phyloP scores from a whole-genome alignment of 2,888 invertebrate species.

The Drosophila pseudotakahashii region DNA sequence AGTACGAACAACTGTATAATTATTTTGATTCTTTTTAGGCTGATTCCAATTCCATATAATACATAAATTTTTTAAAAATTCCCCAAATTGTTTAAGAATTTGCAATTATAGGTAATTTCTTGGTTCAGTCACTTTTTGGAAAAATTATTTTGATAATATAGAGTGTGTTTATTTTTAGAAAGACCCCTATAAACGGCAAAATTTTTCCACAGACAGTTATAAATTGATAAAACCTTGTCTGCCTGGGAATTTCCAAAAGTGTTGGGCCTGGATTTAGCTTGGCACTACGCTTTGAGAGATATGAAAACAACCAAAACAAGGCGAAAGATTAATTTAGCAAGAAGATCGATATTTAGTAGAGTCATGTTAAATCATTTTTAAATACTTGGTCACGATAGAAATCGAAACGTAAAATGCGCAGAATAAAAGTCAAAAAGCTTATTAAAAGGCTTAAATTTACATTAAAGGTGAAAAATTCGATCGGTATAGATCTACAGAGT shows the following conservation, averaged over 20 bases:
- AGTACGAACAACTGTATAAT: too few relatives aligned
- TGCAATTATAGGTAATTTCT: neutral
- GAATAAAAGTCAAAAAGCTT: neutral
- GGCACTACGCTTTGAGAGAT: neutral
- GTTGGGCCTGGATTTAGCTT: neutral
- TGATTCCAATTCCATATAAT: too few relatives aligned
- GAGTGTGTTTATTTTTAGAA: conserved; percentile 17
- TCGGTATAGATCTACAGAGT: too few relatives aligned
- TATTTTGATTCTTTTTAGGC: too few relatives aligned
- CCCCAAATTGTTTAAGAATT: too few relatives aligned
- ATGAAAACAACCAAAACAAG: conserved; percentile 5
- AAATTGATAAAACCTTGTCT: conserved; percentile 13
- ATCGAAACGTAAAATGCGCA: neutral
- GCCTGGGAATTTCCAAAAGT: conserved; percentile 16
- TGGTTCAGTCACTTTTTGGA: neutral
- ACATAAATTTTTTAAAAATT: too few relatives aligned
- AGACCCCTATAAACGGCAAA: conserved; percentile 7
- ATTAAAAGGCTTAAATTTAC: neutral
- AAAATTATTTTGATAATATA: neutral
- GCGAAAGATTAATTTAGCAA: conserved; percentile 8
- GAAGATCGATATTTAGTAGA: neutral
- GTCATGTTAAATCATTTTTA: neutral
- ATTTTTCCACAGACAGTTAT: conserved; percentile 23
- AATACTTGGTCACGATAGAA: neutral
- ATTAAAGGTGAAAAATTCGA: too few relatives aligned